phyloP scores from a whole-genome alignment of 2,113 vertebrate species.

The Sterrhoptilus dennistouni region DNA sequence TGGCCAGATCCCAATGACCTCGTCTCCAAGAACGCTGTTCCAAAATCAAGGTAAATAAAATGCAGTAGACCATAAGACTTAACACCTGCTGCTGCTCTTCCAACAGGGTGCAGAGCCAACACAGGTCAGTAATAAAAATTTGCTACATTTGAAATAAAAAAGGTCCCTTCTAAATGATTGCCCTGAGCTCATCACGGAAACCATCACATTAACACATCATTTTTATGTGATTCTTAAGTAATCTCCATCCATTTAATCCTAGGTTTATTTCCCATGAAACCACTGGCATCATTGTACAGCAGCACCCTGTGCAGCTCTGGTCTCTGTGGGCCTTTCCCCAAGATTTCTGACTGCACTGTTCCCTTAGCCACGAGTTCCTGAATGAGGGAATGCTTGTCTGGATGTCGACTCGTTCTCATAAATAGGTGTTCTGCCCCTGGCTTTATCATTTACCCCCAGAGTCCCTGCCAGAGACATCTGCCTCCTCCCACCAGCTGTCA shows the following conservation, averaged over 20 bases:
- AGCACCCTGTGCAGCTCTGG: background rate
- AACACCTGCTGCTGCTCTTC: background rate
- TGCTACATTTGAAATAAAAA: background rate
- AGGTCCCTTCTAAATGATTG: background rate
- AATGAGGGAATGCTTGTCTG: background rate
- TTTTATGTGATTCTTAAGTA: background rate
- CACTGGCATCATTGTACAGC: background rate
- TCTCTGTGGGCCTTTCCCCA: fast-evolving
- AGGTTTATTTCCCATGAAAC: background rate
- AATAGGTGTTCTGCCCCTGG: background rate
- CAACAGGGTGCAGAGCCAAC: background rate
- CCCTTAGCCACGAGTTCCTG: background rate
- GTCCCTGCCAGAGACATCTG: background rate
- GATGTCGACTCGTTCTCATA: background rate
- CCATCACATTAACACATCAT: fast-evolving
- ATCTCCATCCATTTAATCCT: background rate
- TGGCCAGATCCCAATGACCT: slow-evolving; percentile 95
- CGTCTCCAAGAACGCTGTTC: slow-evolving; percentile 88
- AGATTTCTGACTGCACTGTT: background rate
- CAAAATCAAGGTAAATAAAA: background rate
- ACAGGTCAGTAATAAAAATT: background rate
- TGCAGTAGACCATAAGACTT: fast-evolving
- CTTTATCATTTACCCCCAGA: background rate
- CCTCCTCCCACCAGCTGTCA: background rate
- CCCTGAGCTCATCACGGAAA: background rate